Evolutionary conservation across 2,797 vertebrate species (phyloP).

Genomic region (Acrossocheilus wenchowensis): DNA sequence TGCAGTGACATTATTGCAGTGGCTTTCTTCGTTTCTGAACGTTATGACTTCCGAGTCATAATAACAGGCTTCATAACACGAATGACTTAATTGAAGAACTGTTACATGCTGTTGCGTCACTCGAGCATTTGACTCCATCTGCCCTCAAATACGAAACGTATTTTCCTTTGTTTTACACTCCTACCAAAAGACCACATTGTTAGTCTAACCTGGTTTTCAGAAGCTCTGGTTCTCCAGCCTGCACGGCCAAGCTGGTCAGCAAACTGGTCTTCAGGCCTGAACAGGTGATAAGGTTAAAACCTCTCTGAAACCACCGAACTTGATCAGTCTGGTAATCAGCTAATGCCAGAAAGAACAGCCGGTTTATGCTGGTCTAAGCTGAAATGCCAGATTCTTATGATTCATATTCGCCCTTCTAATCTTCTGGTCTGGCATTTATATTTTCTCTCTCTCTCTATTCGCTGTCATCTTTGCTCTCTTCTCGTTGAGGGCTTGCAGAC

Average conservation of each 20-base stretch:
- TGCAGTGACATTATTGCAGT: not conserved
- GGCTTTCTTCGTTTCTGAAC: not conserved
- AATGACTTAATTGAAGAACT: not conserved
- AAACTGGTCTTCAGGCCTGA: not conserved
- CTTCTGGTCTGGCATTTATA: not conserved
- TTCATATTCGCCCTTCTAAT: not conserved
- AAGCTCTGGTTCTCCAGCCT: not conserved
- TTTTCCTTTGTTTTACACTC: not conserved
- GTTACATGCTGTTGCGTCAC: slow-evolving; percentile 11
- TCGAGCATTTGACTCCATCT: not conserved
- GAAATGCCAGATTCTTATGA: not conserved
- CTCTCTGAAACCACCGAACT: not conserved
- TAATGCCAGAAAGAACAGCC: not conserved
- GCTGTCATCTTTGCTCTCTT: slow-evolving; percentile 8
- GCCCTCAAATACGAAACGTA: not conserved
- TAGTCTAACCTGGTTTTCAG: not conserved
- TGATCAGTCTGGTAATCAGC: not conserved
- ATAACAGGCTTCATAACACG: not conserved
- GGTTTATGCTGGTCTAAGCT: not conserved
- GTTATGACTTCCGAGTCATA: slow-evolving; percentile 10
- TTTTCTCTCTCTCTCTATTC: not conserved
- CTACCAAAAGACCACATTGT: no score
- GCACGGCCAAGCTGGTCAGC: not conserved
- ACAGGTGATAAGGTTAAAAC: not conserved
- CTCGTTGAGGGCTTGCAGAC: slow-evolving; percentile 17